Conservation (phyloP, 1,140 invertebrate genomes). For the Panagrolaimus sp. region DNA sequence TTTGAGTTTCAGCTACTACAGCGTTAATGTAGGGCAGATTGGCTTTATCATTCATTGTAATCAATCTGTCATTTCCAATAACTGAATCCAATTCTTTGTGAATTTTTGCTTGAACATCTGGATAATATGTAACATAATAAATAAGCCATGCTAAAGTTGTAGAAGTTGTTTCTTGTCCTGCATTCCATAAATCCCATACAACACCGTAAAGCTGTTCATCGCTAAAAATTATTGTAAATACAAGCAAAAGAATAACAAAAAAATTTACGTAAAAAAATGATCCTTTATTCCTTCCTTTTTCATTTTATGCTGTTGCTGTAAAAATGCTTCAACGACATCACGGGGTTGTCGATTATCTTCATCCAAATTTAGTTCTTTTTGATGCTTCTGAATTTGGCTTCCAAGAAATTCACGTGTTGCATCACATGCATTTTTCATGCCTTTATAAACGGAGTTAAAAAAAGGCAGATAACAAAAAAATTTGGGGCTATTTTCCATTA, state of each 20-base stretch:
- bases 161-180: neutral
- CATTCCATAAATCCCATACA: neutral
- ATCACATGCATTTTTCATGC: neutral
- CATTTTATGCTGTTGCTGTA: neutral
- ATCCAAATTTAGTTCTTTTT: neutral
- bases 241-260: neutral
- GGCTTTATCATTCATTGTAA: neutral
- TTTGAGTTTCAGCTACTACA: slow-evolving; percentile 4
- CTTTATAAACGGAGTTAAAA: neutral
- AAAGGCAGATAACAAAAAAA: neutral
- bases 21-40: slow-evolving; percentile 13
- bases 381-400: neutral
- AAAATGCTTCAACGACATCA: slow-evolving; percentile 1
- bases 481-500: neutral
- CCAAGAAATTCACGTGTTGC: neutral
- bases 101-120: neutral
- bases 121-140: neutral
- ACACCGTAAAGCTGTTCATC: slow-evolving; percentile 4
- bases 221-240: neutral
- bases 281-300: neutral
- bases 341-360: neutral
- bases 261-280: neutral
- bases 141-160: neutral
- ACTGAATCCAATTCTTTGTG: neutral
- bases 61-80: neutral